These are phyloP conservation scores for Subacronicta megacephala DNA, from an alignment of 2,888 invertebrate genomes.

Conservation along the genomic window DNA sequence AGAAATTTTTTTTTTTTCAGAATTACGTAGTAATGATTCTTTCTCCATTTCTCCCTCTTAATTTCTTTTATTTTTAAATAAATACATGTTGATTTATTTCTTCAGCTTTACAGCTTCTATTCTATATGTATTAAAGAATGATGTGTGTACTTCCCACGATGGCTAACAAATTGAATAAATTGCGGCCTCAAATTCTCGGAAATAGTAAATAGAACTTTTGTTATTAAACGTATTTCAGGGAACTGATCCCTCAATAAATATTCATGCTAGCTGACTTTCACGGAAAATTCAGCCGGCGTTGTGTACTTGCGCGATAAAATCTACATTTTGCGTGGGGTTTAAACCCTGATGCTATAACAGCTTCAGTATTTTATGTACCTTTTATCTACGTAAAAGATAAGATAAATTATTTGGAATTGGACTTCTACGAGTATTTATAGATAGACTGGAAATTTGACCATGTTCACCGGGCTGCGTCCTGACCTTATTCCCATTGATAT, in stretches of 20 bases:
- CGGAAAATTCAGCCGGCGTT: conserved; percentile 1
- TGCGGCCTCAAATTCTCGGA: conserved; percentile 1
- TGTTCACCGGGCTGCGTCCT: neutral
- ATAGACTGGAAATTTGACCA: neutral
- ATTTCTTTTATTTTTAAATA: too few relatives aligned
- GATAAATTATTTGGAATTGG: too few relatives aligned
- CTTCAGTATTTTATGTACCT: neutral
- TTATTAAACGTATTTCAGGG: conserved; percentile 26
- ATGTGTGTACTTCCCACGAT: neutral
- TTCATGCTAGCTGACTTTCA: conserved; percentile 24
- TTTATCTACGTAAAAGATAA: neutral
- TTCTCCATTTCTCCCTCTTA: too few relatives aligned
- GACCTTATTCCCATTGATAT: neutral
- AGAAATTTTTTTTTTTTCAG: too few relatives aligned
- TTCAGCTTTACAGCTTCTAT: neutral
- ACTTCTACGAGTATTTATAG: too few relatives aligned
- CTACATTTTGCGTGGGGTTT: conserved; percentile 16
- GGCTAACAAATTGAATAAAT: neutral
- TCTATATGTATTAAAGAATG: neutral
- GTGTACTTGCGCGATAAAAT: conserved; percentile 14
- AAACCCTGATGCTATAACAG: conserved; percentile 1
- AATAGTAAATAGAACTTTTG: conserved; percentile 4
- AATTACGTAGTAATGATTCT: too few relatives aligned
- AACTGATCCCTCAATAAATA: conserved; percentile 30
- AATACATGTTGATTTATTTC: too few relatives aligned